Evolutionary conservation across 53 echinoderm and acorn worm genomes (phyloP).

Genomic region (Mesocentrotus franciscanus): DNA sequence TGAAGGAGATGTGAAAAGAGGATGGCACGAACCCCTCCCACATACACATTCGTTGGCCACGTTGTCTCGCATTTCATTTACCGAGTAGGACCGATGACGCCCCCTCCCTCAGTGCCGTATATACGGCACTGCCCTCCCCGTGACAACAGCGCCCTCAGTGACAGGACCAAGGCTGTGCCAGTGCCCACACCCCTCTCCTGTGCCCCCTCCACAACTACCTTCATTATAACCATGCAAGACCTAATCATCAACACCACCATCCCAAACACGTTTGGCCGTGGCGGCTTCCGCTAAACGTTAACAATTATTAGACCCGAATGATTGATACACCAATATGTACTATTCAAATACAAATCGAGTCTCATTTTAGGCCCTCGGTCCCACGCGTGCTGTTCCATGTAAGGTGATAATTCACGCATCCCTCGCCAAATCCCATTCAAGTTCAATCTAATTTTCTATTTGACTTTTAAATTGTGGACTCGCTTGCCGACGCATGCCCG

Average conservation of each 20-base stretch:
- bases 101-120: no score
- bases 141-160: no score
- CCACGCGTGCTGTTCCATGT: conserved; percentile 23
- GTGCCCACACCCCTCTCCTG: neutral
- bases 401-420: conserved; percentile 30
- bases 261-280: conserved; percentile 58
- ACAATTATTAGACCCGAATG: conserved; percentile 52
- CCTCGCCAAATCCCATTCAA: conserved; percentile 25
- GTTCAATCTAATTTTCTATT: conserved; percentile 48
- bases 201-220: neutral
- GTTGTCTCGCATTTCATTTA: no score
- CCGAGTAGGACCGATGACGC: no score
- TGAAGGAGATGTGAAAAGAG: no score
- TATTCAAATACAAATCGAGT: conserved; percentile 65
- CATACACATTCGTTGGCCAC: no score
- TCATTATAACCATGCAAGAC: neutral
- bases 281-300: conserved; percentile 48
- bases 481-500: neutral
- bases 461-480: neutral
- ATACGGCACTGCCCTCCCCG: no score
- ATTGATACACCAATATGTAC: conserved; percentile 63
- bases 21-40: no score
- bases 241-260: conserved; percentile 5
- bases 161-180: neutral
- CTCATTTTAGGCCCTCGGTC: neutral